Evolutionary conservation across 37 sponge, comb jelly and placozoan species (phyloP), one percentile per base, ranked within the genome.

Genomic region (Aphrocallistes beatrix): DNA sequence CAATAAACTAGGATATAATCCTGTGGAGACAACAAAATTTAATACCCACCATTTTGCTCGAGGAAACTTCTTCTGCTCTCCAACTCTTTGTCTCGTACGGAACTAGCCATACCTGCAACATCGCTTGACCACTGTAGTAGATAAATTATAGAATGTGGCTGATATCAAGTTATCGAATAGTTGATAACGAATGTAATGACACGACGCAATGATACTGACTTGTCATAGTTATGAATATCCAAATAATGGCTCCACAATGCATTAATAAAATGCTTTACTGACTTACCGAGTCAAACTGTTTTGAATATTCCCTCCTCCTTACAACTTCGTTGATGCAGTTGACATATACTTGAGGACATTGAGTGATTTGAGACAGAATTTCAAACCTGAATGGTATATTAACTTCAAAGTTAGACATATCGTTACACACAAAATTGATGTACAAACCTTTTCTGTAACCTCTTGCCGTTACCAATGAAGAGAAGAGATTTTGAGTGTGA

Each of bases 391-490:
- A 25, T 28, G 1, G 34, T 32, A 60, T 21, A 60, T 19, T 3
- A 60, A 60, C 75, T n/a, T n/a, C n/a, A n/a, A n/a, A n/a, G n/a
- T n/a, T n/a, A n/a, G n/a, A 28, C 75, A 60, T 32, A 25, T 60
- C 10, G 1, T 13, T 60, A 60, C 34, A 3, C 75, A 1, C 25
- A 28, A 21, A 3, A 60, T 19, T 60, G 34, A 25, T 60, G 34
- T 60, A 60, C 21, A 3, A 19, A 60, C 75, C 75, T 19, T 60
- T 60, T 60, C 32, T 60, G 75, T 60, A 60, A 30, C n/a, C 75
- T 60, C 75, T 60, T 60, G 75, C 75, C n/a, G 75, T 60, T 60
- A 13, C 75, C 75, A 28, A 60, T 60, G 21, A 60, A 60, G 6
- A 60, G 21, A 60, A 60, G 10, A 60, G 75, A 60, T 60, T 60